A percentile compares a stretch with the other conserved stretches of the same genome.
phyloP scores from a whole-genome alignment of 2,888 invertebrate species.

The Phyllotreta striolata region DNA sequence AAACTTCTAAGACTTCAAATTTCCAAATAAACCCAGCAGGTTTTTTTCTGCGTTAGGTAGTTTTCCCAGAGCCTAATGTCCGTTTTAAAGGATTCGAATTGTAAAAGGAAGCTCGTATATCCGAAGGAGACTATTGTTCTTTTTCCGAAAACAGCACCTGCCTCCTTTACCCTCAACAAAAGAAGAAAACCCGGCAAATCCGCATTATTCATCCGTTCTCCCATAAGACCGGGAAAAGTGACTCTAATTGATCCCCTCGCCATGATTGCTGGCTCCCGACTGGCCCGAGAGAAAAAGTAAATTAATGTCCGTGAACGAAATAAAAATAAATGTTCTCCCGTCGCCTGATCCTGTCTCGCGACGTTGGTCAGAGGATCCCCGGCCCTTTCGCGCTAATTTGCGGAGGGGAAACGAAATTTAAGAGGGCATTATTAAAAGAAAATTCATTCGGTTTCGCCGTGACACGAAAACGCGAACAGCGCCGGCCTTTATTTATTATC shows the following conservation, averaged over 20 bases:
- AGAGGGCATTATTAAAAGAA: conserved; percentile 30
- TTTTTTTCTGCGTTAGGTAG: not conserved
- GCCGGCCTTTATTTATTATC: conserved; percentile 16
- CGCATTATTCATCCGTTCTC: conserved; percentile 11
- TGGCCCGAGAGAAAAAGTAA: conserved; percentile 32
- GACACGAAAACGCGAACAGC: conserved; percentile 16
- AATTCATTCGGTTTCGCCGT: conserved; percentile 30
- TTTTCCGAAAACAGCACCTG: conserved; percentile 6
- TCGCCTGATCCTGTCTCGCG: not conserved
- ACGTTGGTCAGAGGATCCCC: conserved; percentile 1
- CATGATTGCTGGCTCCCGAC: conserved; percentile 16
- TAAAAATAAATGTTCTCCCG: conserved; percentile 36
- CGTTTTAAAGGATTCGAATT: not conserved
- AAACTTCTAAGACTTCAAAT: too few relatives aligned
- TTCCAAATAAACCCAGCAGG: too few relatives aligned
- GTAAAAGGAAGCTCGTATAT: not conserved
- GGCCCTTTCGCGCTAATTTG: conserved; percentile 34
- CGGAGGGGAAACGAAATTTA: conserved; percentile 28
- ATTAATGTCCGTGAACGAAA: conserved; percentile 39
- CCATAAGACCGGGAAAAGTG: conserved; percentile 15
- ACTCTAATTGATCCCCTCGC: conserved; percentile 18
- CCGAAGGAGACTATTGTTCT: not conserved
- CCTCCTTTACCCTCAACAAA: conserved; percentile 4
- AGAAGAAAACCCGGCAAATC: conserved; percentile 19
- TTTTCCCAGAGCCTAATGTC: not conserved